Evolutionary conservation across 2,888 invertebrate genomes (phyloP).

Genomic region (Hydraecia micacea): DNA sequence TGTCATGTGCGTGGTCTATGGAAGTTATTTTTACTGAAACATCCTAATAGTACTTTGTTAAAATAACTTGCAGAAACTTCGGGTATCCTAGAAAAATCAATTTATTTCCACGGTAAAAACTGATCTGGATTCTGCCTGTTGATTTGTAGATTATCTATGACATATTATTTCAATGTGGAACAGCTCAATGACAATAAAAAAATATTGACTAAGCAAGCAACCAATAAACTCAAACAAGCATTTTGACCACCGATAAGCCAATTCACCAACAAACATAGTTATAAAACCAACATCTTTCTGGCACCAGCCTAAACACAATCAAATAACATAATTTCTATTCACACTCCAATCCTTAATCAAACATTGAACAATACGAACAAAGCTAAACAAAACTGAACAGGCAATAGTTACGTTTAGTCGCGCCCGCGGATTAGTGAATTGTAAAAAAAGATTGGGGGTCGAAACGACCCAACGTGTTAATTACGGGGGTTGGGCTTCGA

Average conservation of each 20-base stretch:
- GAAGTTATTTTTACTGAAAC: neutral
- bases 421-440: slow-evolving; percentile 89
- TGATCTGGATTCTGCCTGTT: neutral
- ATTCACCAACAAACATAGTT: neutral
- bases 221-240: neutral
- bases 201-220: neutral
- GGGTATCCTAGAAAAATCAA: neutral
- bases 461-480: slow-evolving; percentile 88
- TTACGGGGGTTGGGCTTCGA: slow-evolving; percentile 88
- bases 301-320: slow-evolving; percentile 42
- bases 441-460: slow-evolving; percentile 88
- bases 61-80: neutral
- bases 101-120: neutral
- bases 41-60: neutral
- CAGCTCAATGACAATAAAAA: too few relatives aligned
- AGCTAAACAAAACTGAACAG: slow-evolving; percentile 79
- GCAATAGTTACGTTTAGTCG: slow-evolving; percentile 85
- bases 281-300: neutral
- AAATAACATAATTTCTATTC: slow-evolving; percentile 57
- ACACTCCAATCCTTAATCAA: slow-evolving; percentile 70
- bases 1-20: neutral
- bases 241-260: neutral
- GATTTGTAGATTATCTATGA: neutral
- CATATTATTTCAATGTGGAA: neutral
- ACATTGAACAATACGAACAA: slow-evolving; percentile 69